Conservation (phyloP, 2,113 vertebrate genomes). For the Urocynchramus pylzowi region DNA sequence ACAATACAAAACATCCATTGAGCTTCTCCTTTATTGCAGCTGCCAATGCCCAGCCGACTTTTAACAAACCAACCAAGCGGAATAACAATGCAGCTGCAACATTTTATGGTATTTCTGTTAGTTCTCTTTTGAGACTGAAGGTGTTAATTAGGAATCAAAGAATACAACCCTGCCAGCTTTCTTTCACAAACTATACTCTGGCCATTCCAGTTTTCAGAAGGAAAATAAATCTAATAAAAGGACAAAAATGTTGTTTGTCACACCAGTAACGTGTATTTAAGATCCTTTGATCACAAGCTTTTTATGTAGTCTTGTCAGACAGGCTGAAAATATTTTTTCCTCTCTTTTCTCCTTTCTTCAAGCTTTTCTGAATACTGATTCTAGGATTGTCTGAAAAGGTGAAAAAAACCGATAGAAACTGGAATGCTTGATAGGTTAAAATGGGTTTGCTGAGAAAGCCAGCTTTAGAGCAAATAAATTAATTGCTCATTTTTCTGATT, state of each 20-base stretch:
- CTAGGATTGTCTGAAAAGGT: slow-evolving; percentile 40
- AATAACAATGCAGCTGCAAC: slow-evolving; percentile 87
- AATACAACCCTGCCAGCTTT: slow-evolving; percentile 77
- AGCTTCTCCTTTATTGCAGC: slow-evolving; percentile 78
- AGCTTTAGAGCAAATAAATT: neutral
- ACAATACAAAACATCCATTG: slow-evolving; percentile 86
- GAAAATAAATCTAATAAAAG: slow-evolving; percentile 84
- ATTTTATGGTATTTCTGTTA: slow-evolving; percentile 83
- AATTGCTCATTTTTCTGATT: neutral
- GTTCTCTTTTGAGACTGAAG: slow-evolving; percentile 79
- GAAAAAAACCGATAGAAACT: neutral
- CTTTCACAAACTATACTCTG: slow-evolving; percentile 76
- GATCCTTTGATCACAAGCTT: slow-evolving; percentile 74
- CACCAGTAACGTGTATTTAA: slow-evolving; percentile 79
- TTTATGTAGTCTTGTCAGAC: slow-evolving; percentile 75
- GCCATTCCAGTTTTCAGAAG: slow-evolving; percentile 75
- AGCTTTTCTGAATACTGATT: slow-evolving; percentile 64
- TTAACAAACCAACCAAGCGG: slow-evolving; percentile 85
- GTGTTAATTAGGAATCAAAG: slow-evolving; percentile 87
- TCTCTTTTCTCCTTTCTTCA: slow-evolving; percentile 47
- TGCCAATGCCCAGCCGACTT: slow-evolving; percentile 83
- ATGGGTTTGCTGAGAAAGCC: neutral
- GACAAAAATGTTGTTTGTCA: slow-evolving; percentile 83
- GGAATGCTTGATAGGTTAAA: slow-evolving; percentile 45
- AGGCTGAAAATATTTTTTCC: slow-evolving; percentile 77